Evolutionary conservation across 2,797 vertebrate species (phyloP), one percentile per base, ranked within the genome.

Genomic region (Sebastes oblongus): DNA sequence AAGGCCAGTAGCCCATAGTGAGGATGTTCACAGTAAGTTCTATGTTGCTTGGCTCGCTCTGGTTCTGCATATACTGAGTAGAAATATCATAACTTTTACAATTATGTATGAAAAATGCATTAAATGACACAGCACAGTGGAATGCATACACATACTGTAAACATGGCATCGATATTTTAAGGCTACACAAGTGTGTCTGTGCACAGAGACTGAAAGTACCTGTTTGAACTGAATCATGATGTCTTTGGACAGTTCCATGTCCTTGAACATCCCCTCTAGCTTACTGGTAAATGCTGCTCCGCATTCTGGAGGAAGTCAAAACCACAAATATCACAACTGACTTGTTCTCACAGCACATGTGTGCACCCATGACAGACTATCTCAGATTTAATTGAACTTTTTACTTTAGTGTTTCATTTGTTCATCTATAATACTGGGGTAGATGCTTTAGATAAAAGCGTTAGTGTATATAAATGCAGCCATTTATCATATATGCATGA

Each of bases 211-310:
- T 25, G 32, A 3, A 25, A 0, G 36, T 96, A 99, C 98, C 97
- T 99, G 98, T 96, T 99, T 99, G 94, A 98, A 99, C 80, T 99
- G 98, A 93, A 99, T 98, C 98, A 99, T 99, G 88, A 99, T 98
- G 90, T 99, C 98, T 96, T 99, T 99, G 71, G 98, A 99, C 91
- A 99, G 96, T 75, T 99, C 98, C 98, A 99, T 99, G 93, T 99
- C 98, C 93, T 99, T 99, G 93, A 99, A 99, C 98, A 99, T 99
- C 91, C 98, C 98, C 95, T 99, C 98, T 78, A 99, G 96, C 94
- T 99, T 99, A 92, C 98, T 99, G 88, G 98, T 99, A 91, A 99
- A 99, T 56, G 98, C 98, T 86, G 98, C 98, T 78, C 98, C 98
- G 70, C 98, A 99, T 96, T 99, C 98, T 99, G 83, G 18, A 89